Evolutionary conservation across 1,140 invertebrate species (phyloP), one percentile per base, ranked within the genome.

Genomic region (Zaprionus davidi): DNA sequence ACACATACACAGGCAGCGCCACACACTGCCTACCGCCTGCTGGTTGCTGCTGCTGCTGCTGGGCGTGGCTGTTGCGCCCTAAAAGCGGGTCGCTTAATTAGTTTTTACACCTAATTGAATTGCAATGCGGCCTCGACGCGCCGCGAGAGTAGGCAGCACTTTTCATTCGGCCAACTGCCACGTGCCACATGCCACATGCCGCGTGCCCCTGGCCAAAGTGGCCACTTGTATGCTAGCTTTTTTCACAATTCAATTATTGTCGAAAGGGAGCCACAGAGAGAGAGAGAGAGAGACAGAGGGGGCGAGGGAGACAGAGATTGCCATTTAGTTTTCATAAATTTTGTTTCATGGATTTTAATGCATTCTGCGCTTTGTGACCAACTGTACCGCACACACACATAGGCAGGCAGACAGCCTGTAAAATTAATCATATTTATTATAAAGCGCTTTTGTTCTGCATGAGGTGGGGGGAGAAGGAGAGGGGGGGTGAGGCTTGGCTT

Each of bases 61-160:
- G 26, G 72, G 49, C 62, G 74, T 71, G 69, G 46, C 44, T 17
- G 2, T 3, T 17, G 13, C 53, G 22, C 26, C 55, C 49, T 55
- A 62, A 62, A 64, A 24, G 28, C 55, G 65, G 81, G 79, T 78
- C 69, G 82, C 86, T 90, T 90, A 90, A 90, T 90, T 90, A 90
- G 82, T 86, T 90, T 90, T 90, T 77, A 90, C 85, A 90, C 76
- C 82, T 90, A 90, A 90, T 90, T 90, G 86, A 90, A 85, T 90
- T 85, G 82, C 76, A 77, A 80, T 81, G 76, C 38, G 15, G 38
- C 73, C 70, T 71, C 70, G 75, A 34, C 24, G 46, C 57, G 31
- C 57, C 38, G 24, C 63, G 57, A 79, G 76, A 79, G 76, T 66
- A 71, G 65, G 60, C 76, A 68, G 22, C 58, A 64, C 60, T 67